Evolutionary conservation across 2,113 vertebrate genomes (phyloP).

Genomic region (Arvicanthis niloticus): DNA sequence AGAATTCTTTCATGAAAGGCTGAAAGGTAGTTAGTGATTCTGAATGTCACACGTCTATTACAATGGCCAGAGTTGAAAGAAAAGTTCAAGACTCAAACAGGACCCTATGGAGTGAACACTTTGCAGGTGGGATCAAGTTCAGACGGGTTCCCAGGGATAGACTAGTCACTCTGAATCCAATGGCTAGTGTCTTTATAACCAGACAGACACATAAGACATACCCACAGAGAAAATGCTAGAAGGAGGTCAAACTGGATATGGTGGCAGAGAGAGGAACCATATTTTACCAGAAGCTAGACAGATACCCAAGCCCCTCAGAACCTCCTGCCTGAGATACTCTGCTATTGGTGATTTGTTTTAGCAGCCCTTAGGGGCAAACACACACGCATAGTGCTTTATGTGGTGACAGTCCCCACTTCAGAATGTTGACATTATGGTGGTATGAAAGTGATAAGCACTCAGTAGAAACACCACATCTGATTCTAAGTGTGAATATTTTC

Average conservation of each 20-base stretch:
- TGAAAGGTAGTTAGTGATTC: not conserved
- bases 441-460: not conserved
- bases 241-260: not conserved
- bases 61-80: not conserved
- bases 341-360: fast-evolving
- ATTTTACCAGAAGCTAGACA: not conserved
- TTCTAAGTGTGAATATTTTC: not conserved
- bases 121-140: not conserved
- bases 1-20: not conserved
- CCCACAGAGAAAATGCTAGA: not conserved
- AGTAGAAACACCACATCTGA: not conserved
- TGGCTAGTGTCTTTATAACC: not conserved
- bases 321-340: fast-evolving
- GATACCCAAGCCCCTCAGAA: fast-evolving
- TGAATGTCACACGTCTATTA: not conserved
- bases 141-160: not conserved
- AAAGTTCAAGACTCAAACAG: too few species aligned
- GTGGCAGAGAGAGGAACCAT: fast-evolving
- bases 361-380: too few species aligned
- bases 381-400: fast-evolving
- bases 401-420: not conserved
- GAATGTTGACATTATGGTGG: not conserved
- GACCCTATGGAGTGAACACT: not conserved
- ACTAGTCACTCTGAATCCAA: not conserved
- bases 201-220: not conserved